These are phyloP conservation scores for Fabriciana adippe DNA, from an alignment of 2,888 invertebrate genomes.

Conservation along the genomic window DNA sequence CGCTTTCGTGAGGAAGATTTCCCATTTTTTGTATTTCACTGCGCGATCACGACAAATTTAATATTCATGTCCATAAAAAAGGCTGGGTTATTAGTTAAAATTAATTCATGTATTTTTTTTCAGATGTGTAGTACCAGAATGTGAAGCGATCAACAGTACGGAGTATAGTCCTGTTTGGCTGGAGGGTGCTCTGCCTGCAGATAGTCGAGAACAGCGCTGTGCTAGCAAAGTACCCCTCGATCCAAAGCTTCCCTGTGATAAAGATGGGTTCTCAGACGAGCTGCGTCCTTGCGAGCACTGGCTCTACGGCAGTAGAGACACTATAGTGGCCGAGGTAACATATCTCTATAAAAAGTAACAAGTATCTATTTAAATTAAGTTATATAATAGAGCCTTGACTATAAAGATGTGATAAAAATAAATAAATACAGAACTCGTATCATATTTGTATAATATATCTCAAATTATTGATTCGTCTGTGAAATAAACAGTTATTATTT, in stretches of 20 bases:
- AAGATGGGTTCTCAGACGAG: slow-evolving; percentile 59
- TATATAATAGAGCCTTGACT: too few species aligned
- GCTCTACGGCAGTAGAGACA: slow-evolving; percentile 65
- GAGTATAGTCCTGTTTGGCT: slow-evolving; percentile 62
- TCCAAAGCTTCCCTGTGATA: slow-evolving; percentile 48
- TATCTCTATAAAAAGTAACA: neutral
- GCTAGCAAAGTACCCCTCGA: slow-evolving; percentile 44
- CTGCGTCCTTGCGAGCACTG: slow-evolving; percentile 60
- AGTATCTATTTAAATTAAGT: too few species aligned
- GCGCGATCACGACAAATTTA: too few species aligned
- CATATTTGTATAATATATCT: too few species aligned
- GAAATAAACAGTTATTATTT: too few species aligned
- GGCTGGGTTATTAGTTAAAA: too few species aligned
- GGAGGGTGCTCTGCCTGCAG: slow-evolving; percentile 53
- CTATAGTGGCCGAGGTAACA: slow-evolving; percentile 73
- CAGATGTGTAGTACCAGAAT: slow-evolving; percentile 73
- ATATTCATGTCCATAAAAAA: too few species aligned
- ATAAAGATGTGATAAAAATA: too few species aligned
- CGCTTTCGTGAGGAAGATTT: too few species aligned
- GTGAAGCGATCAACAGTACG: slow-evolving; percentile 63
- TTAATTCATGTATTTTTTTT: slow-evolving; percentile 17
- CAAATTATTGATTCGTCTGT: too few species aligned
- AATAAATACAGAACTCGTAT: too few species aligned
- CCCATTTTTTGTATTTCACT: too few species aligned
- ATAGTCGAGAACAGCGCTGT: slow-evolving; percentile 53